These are phyloP conservation scores for Ochropleura plecta DNA, from an alignment of 2,888 invertebrate genomes.

Conservation along the genomic window DNA sequence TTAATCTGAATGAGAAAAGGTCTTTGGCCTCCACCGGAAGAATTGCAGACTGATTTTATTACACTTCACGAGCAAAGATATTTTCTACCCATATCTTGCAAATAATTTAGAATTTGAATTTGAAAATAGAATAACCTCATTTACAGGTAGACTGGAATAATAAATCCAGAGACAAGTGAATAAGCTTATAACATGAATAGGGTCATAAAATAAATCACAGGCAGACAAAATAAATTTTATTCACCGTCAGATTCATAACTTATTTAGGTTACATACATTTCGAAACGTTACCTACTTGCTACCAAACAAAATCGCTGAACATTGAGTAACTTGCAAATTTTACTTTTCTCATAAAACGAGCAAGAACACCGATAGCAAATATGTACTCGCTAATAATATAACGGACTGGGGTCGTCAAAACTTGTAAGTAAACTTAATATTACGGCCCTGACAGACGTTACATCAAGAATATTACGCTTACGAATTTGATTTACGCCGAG, in stretches of 20 bases:
- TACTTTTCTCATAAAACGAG: conserved; percentile 67
- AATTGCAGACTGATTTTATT: conserved; percentile 2
- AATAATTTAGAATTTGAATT: neutral
- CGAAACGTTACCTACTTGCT: conserved; percentile 19
- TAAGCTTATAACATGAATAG: conserved; percentile 35
- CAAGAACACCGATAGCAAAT: conserved; percentile 50
- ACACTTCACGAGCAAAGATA: conserved; percentile 2
- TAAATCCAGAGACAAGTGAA: conserved; percentile 41
- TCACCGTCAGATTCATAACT: conserved; percentile 41
- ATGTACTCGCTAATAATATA: conserved; percentile 62
- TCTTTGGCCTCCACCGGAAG: neutral
- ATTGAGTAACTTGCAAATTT: conserved; percentile 61
- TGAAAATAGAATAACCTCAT: conserved; percentile 30
- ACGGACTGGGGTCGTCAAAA: conserved; percentile 64
- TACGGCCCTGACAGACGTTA: conserved; percentile 60
- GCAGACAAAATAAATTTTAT: conserved; percentile 49
- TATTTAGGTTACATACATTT: conserved; percentile 47
- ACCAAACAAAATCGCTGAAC: conserved; percentile 41
- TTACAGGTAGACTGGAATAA: conserved; percentile 23
- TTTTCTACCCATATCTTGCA: neutral
- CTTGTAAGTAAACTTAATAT: conserved; percentile 57
- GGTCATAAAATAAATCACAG: conserved; percentile 43
- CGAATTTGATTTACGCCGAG: conserved; percentile 71
- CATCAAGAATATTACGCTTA: conserved; percentile 62
- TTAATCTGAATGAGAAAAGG: neutral